Evolutionary conservation across 2,113 vertebrate species (phyloP).

Genomic region (Pyxicephalus adspersus): DNA sequence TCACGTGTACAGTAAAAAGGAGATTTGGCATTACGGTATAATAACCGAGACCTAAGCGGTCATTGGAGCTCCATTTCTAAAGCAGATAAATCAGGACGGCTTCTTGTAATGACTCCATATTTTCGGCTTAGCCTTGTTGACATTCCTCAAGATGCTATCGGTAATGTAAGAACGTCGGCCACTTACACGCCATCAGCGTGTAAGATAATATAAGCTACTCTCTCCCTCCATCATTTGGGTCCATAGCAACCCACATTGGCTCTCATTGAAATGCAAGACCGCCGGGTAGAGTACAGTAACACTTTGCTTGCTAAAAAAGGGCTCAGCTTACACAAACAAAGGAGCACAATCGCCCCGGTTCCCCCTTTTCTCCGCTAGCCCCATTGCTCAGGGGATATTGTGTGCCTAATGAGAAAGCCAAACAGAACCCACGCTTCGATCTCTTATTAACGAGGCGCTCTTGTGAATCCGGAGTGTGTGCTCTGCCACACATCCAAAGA

Average conservation of each 20-base stretch:
- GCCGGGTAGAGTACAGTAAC: slow-evolving; percentile 62
- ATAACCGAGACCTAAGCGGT: not conserved
- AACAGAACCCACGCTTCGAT: slow-evolving; percentile 27
- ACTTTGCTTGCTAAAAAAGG: slow-evolving; percentile 61
- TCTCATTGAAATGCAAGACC: slow-evolving; percentile 72
- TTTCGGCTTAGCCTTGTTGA: not conserved
- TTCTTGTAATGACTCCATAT: not conserved
- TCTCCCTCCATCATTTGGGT: slow-evolving; percentile 50
- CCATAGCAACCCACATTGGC: slow-evolving; percentile 61
- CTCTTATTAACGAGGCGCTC: slow-evolving; percentile 19
- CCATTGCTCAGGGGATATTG: slow-evolving; percentile 14
- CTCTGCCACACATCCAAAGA: not conserved
- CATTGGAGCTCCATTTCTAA: not conserved
- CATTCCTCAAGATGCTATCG: not conserved
- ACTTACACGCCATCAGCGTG: not conserved
- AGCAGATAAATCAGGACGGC: not conserved
- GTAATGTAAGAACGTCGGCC: not conserved
- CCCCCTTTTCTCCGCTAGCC: slow-evolving; percentile 17
- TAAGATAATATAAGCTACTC: not conserved
- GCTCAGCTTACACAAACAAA: slow-evolving; percentile 68
- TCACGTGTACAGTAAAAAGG: not conserved
- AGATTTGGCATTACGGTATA: not conserved
- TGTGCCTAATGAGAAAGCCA: slow-evolving; percentile 36
- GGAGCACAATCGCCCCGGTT: slow-evolving; percentile 42
- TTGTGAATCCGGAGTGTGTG: slow-evolving; percentile 11